These are phyloP conservation scores for Protonibea diacanthus DNA, from an alignment of 2,797 vertebrate genomes.

Conservation along the genomic window DNA sequence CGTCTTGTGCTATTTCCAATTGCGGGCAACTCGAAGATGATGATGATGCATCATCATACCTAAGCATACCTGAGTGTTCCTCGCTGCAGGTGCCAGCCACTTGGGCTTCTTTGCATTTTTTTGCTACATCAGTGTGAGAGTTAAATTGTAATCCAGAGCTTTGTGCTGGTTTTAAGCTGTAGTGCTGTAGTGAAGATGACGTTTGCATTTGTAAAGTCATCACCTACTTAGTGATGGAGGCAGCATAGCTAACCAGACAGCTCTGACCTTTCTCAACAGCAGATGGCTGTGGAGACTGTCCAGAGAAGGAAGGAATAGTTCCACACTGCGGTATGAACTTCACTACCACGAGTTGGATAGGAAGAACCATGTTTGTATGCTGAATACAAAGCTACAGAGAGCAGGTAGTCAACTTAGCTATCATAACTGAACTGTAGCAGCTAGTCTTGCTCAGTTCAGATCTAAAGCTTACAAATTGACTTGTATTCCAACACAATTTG, in stretches of 20 bases:
- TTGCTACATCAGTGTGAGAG: constrained; percentile 2
- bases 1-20: constrained; percentile 22
- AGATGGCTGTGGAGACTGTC: too few species aligned
- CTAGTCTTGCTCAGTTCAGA: not conserved
- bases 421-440: too few species aligned
- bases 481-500: not conserved
- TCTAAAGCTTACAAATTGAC: not conserved
- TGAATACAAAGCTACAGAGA: not conserved
- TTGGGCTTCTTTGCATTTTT: not conserved
- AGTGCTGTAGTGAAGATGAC: not conserved
- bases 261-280: too few species aligned
- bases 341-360: not conserved
- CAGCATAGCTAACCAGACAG: too few species aligned
- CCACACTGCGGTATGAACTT: not conserved
- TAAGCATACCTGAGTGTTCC: not conserved
- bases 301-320: not conserved
- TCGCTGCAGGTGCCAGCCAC: not conserved
- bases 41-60: constrained; percentile 1
- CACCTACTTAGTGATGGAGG: not conserved
- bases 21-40: not conserved
- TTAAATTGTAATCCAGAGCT: not conserved
- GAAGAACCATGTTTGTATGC: not conserved
- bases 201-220: constrained; percentile 8
- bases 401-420: not conserved
- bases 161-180: not conserved